Percentiles rank a stretch among this genome's conserved stretches.
phyloP scores from a whole-genome alignment of 2,888 invertebrate species.

The Diachrysia chrysitis region DNA sequence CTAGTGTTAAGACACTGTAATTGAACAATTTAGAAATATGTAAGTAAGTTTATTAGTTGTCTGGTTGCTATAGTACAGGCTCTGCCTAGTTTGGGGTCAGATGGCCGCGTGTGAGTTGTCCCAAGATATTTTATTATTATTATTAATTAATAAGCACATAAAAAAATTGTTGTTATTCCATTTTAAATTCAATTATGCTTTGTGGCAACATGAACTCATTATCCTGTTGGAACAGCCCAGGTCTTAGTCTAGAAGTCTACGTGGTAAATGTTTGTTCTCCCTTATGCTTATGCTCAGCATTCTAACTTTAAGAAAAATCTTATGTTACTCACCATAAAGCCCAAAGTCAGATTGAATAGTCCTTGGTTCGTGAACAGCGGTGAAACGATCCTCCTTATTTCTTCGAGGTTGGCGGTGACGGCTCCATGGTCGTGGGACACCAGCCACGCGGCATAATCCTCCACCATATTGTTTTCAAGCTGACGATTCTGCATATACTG shows the following conservation, averaged over 20 bases:
- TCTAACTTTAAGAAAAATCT: not conserved
- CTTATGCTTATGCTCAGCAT: no score
- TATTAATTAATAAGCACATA: no score
- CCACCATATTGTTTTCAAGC: conserved; percentile 20
- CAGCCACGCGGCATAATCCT: conserved; percentile 43
- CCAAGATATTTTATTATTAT: no score
- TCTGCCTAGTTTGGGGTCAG: no score
- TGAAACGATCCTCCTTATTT: conserved; percentile 38
- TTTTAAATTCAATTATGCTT: no score
- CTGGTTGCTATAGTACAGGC: no score
- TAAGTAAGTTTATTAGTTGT: no score
- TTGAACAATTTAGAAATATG: no score
- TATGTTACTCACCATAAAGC: conserved; percentile 33
- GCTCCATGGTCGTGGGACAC: conserved; percentile 49
- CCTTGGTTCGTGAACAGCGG: conserved; percentile 52
- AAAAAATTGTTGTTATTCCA: no score
- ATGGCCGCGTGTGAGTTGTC: no score
- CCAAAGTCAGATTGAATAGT: conserved; percentile 24
- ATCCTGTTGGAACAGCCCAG: not conserved
- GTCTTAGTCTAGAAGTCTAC: not conserved
- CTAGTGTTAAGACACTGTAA: no score
- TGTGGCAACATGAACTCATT: not conserved
- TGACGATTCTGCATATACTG: conserved; percentile 18
- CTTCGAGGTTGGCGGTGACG: conserved; percentile 35
- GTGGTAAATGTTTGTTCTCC: not conserved